A percentile compares a stretch with the other conserved stretches of the same genome.
Evolutionary conservation across 1,140 invertebrate genomes (phyloP).

Genomic region (Diorhabda sublineata): DNA sequence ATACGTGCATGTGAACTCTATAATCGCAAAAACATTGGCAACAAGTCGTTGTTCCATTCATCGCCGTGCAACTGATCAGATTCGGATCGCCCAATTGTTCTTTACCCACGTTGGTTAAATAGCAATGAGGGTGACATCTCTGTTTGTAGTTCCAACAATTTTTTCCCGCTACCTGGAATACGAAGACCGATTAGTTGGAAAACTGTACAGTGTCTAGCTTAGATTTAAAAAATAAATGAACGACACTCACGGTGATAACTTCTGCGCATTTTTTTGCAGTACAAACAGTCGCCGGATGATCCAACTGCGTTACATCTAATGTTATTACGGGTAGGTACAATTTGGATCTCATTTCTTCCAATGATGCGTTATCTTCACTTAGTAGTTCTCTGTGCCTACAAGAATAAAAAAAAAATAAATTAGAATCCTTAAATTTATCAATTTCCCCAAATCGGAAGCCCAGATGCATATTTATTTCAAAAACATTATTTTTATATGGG

Average conservation of each 20-base stretch:
- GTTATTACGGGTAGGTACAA: slow-evolving; percentile 40
- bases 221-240: slow-evolving; percentile 14
- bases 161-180: slow-evolving; percentile 34
- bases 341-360: slow-evolving; percentile 33
- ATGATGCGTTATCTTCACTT: slow-evolving; percentile 1
- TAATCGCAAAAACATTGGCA: slow-evolving; percentile 33
- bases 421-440: too few species aligned
- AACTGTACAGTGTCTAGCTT: not conserved
- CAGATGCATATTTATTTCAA: too few species aligned
- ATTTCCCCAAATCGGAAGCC: too few species aligned
- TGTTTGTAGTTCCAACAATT: slow-evolving; percentile 41
- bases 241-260: slow-evolving; percentile 33
- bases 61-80: slow-evolving; percentile 38
- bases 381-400: not conserved
- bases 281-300: slow-evolving; percentile 42
- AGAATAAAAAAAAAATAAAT: not conserved
- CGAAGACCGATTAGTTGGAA: slow-evolving; percentile 10
- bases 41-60: slow-evolving; percentile 28
- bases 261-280: slow-evolving; percentile 34
- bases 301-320: slow-evolving; percentile 32
- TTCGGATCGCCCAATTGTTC: slow-evolving; percentile 35
- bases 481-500: too few species aligned
- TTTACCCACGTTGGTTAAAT: slow-evolving; percentile 34
- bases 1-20: slow-evolving; percentile 37
- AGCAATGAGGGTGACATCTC: slow-evolving; percentile 41